Percentiles rank a stretch among this genome's conserved stretches.
Evolutionary conservation across 2,113 vertebrate species (phyloP).

Genomic region (Taxidea taxus): DNA sequence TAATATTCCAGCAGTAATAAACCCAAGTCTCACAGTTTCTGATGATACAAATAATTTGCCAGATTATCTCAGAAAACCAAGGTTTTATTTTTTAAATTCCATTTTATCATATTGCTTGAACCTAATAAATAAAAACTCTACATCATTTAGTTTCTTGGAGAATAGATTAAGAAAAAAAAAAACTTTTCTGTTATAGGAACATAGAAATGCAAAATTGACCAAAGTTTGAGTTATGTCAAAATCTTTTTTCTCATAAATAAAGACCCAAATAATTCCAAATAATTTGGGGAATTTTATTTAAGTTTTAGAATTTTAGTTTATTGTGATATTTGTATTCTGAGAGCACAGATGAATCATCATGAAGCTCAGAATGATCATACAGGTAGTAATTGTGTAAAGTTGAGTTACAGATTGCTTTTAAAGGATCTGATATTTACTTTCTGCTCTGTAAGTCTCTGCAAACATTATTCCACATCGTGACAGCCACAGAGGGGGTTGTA

Average conservation of each 20-base stretch:
- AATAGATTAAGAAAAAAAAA: slow-evolving; percentile 54
- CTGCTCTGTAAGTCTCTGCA: neutral
- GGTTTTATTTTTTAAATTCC: neutral
- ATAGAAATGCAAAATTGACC: slow-evolving; percentile 12
- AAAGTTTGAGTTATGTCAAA: slow-evolving; percentile 11
- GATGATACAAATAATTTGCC: slow-evolving; percentile 45
- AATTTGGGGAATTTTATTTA: neutral
- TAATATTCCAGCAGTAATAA: slow-evolving; percentile 43
- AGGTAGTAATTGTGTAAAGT: neutral
- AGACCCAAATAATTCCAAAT: neutral
- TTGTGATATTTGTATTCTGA: neutral
- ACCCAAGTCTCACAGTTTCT: neutral
- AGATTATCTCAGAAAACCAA: slow-evolving; percentile 12
- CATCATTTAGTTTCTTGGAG: slow-evolving; percentile 41
- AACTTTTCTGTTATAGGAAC: slow-evolving; percentile 41
- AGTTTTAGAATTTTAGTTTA: neutral
- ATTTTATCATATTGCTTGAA: slow-evolving; percentile 39
- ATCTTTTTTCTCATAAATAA: neutral
- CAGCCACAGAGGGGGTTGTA: neutral
- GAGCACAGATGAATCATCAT: neutral
- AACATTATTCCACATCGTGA: neutral
- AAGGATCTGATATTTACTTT: neutral
- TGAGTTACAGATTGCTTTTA: neutral
- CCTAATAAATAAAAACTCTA: neutral
- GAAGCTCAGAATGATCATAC: neutral